Evolutionary conservation across 1,140 invertebrate species (phyloP).

Genomic region (Halesus radiatus): DNA sequence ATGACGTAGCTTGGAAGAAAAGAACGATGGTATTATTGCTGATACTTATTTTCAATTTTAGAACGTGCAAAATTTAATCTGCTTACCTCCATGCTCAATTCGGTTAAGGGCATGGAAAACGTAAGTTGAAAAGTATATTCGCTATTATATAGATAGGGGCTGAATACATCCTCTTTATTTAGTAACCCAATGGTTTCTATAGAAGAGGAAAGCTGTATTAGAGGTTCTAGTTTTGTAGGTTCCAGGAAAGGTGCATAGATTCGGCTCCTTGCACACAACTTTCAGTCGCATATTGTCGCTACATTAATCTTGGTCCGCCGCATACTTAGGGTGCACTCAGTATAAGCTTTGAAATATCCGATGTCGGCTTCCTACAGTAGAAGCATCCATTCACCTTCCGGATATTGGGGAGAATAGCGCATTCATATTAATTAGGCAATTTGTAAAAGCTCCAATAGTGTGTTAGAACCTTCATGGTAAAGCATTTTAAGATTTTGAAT

Average conservation of each 20-base stretch:
- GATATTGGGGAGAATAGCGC: background rate
- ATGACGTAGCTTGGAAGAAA: too few relatives aligned
- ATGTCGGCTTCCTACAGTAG: background rate
- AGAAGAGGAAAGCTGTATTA: background rate
- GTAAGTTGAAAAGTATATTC: background rate
- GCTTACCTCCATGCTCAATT: background rate
- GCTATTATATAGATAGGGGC: background rate
- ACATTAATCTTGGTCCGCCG: slow-evolving; percentile 58
- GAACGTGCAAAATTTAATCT: too few relatives aligned
- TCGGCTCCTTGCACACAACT: slow-evolving; percentile 37
- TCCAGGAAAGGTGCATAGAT: background rate
- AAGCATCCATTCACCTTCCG: background rate
- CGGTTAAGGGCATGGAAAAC: background rate
- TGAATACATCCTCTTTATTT: background rate
- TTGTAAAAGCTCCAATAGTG: background rate
- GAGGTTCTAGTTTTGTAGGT: background rate
- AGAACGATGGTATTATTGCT: too few relatives aligned
- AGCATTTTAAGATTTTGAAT: background rate
- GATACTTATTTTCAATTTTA: too few relatives aligned
- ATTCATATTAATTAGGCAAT: background rate
- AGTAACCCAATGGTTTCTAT: background rate
- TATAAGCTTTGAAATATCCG: slow-evolving; percentile 21
- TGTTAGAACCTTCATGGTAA: background rate
- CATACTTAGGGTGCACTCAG: slow-evolving; percentile 28
- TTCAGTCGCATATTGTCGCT: slow-evolving; percentile 59